A percentile compares a stretch with the other conserved stretches of the same genome.
These are phyloP conservation scores for Scaptomyza tumidula DNA, from an alignment of 2,888 invertebrate genomes.

Conservation along the genomic window DNA sequence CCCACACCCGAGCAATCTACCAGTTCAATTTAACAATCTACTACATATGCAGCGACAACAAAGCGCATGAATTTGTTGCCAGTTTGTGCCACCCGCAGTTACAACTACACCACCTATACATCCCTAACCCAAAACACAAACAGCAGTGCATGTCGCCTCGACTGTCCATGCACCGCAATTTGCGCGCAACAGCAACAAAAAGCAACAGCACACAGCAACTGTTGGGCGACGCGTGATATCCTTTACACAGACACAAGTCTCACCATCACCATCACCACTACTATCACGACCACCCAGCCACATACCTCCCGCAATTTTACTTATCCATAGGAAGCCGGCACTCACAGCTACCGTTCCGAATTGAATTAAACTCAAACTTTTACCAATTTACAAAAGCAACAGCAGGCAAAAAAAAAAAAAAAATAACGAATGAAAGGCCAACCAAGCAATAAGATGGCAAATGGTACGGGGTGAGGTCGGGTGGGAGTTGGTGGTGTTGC, in stretches of 20 bases:
- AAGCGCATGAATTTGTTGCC: slow-evolving; percentile 67
- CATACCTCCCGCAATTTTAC: slow-evolving; percentile 36
- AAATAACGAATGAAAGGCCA: not conserved
- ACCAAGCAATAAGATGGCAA: slow-evolving; percentile 27
- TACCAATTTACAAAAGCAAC: slow-evolving; percentile 80
- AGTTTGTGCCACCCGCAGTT: slow-evolving; percentile 61
- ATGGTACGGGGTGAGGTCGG: not conserved
- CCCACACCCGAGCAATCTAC: slow-evolving; percentile 16
- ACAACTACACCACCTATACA: not conserved
- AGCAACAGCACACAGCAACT: slow-evolving; percentile 42
- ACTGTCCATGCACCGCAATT: slow-evolving; percentile 75
- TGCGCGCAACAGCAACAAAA: slow-evolving; percentile 58
- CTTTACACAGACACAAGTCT: slow-evolving; percentile 57
- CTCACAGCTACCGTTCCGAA: slow-evolving; percentile 82
- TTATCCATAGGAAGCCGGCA: slow-evolving; percentile 79
- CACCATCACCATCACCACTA: slow-evolving; percentile 2
- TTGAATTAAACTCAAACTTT: slow-evolving; percentile 83
- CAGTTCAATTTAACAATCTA: slow-evolving; percentile 45
- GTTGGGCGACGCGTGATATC: slow-evolving; percentile 70
- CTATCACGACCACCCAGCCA: not conserved
- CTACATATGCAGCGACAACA: slow-evolving; percentile 60
- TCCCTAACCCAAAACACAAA: slow-evolving; percentile 4
- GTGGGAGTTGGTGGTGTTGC: not conserved
- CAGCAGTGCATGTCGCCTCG: slow-evolving; percentile 52
- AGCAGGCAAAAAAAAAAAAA: slow-evolving; percentile 43